phyloP scores from a whole-genome alignment of 2,888 invertebrate species.

The Aspidiotus rigidus region DNA sequence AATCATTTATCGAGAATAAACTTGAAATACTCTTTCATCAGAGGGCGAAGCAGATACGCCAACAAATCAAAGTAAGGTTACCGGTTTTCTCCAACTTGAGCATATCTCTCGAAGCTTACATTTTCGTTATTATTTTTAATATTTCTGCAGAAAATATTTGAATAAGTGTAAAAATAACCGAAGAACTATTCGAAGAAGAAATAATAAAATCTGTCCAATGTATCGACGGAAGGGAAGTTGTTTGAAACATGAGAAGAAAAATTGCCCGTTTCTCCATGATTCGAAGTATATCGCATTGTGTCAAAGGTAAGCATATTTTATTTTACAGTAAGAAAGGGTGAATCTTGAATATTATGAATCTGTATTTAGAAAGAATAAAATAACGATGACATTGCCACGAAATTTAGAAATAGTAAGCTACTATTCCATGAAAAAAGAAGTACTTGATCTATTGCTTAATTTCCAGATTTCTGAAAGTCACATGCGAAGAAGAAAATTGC shows the following conservation, averaged over 20 bases:
- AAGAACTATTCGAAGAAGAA: conserved; percentile 12
- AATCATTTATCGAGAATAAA: conserved; percentile 24
- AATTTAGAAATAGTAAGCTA: too few species aligned
- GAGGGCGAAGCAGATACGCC: background rate
- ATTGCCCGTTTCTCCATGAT: conserved; percentile 11
- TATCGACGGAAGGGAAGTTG: conserved; percentile 19
- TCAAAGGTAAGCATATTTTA: conserved; percentile 13
- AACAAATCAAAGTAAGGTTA: background rate
- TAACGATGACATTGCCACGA: background rate
- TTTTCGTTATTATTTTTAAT: background rate
- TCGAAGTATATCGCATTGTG: conserved; percentile 15
- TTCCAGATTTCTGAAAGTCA: conserved; percentile 9
- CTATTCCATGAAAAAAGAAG: too few species aligned
- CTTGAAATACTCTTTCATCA: conserved; percentile 3
- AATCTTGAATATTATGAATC: background rate
- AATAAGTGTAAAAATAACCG: conserved; percentile 22
- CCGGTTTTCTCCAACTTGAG: too few species aligned
- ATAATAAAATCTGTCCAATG: conserved; percentile 15
- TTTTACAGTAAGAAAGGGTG: too few species aligned
- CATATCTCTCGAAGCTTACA: too few species aligned
- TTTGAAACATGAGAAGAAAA: background rate
- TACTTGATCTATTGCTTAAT: background rate
- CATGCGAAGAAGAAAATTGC: conserved; percentile 16
- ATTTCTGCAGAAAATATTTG: background rate
- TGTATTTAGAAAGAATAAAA: background rate